Percentiles rank a stretch among this genome's conserved stretches.
These are phyloP conservation scores for Zootermopsis nevadensis DNA, from an alignment of 2,888 invertebrate genomes.

Conservation along the genomic window DNA sequence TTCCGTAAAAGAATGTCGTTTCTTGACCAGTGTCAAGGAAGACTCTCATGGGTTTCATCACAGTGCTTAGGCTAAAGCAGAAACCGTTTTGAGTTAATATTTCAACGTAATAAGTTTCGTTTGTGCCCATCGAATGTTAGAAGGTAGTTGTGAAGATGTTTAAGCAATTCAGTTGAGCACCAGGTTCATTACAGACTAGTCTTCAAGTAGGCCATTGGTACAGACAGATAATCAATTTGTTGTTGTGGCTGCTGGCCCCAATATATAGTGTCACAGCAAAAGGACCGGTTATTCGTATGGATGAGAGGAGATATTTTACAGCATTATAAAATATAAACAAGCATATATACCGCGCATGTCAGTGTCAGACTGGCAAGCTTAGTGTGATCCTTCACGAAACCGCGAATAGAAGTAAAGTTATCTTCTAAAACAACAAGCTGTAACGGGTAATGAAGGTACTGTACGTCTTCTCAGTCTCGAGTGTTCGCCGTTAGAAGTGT, in stretches of 20 bases:
- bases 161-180: no score
- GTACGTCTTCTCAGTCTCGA: no score
- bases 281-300: neutral
- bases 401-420: neutral
- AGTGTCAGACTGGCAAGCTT: neutral
- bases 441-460: neutral
- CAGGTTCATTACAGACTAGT: neutral
- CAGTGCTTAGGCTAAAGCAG: no score
- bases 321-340: neutral
- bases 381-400: neutral
- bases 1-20: no score
- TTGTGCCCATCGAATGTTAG: no score
- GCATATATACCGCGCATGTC: neutral
- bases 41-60: no score
- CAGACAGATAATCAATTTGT: neutral
- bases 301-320: neutral
- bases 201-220: conserved; percentile 7
- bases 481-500: no score
- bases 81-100: no score
- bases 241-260: neutral
- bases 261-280: neutral
- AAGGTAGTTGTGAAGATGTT: no score
- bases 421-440: neutral
- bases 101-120: no score
- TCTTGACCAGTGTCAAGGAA: no score